Conservation (phyloP, 2,888 invertebrate species). For the Agonopterix heracliana region DNA sequence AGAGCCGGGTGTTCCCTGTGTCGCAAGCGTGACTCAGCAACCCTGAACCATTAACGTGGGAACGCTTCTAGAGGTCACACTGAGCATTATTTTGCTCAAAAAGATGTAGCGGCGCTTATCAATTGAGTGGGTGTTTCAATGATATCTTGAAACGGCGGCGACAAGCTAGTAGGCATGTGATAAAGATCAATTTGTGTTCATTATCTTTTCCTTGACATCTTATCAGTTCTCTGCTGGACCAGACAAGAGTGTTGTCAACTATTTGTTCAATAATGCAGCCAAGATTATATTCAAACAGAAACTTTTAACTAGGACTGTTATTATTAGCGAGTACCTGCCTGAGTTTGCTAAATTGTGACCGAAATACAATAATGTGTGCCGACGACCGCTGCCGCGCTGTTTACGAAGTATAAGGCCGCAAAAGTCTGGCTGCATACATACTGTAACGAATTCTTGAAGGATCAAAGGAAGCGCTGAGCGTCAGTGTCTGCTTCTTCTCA, state of each 20-base stretch:
- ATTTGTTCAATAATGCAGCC: neutral
- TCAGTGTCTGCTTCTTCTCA: conserved; percentile 54
- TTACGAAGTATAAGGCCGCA: conserved; percentile 33
- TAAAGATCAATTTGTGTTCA: conserved; percentile 4
- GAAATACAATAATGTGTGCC: conserved; percentile 41
- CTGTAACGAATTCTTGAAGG: conserved; percentile 42
- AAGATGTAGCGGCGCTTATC: conserved; percentile 13
- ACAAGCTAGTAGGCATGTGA: neutral
- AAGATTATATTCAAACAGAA: conserved; percentile 1
- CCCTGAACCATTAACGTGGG: conserved; percentile 57
- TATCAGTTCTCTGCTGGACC: neutral
- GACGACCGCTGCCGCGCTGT: conserved; percentile 32
- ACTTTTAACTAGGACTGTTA: conserved; percentile 19
- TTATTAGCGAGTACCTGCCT: conserved; percentile 17
- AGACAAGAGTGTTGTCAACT: neutral
- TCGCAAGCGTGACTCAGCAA: conserved; percentile 52
- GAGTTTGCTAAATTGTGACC: conserved; percentile 27
- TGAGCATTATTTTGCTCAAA: conserved; percentile 26
- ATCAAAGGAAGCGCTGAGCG: conserved; percentile 49
- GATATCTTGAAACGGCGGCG: neutral
- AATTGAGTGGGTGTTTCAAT: conserved; percentile 15
- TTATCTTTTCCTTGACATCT: conserved; percentile 2
- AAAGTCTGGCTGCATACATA: conserved; percentile 28
- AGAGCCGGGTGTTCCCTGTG: conserved; percentile 61
- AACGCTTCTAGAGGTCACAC: conserved; percentile 38